Conservation (phyloP, 2,888 invertebrate species). For the Tipula lateralis region DNA sequence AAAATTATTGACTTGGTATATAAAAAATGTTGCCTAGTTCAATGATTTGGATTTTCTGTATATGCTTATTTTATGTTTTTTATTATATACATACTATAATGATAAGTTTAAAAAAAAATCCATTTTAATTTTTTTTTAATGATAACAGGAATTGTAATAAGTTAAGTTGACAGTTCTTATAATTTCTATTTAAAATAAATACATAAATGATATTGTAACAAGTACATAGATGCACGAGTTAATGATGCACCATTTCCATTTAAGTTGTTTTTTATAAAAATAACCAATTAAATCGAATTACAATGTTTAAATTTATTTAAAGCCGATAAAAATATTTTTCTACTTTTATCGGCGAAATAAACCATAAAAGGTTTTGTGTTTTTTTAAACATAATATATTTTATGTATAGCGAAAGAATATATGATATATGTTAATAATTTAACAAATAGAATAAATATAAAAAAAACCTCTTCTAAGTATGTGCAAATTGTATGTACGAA, state of each 20-base stretch:
- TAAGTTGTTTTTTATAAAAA: not conserved
- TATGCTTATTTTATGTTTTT: too few relatives aligned
- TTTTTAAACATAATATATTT: not conserved
- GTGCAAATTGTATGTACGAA: not conserved
- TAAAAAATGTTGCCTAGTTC: too few relatives aligned
- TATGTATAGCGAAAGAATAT: too few relatives aligned
- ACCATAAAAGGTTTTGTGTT: not conserved
- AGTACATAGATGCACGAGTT: not conserved
- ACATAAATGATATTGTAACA: not conserved
- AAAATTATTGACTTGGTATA: too few relatives aligned
- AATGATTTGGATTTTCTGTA: too few relatives aligned
- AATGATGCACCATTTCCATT: not conserved
- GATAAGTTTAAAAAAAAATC: too few relatives aligned
- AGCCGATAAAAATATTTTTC: not conserved
- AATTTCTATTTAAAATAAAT: not conserved
- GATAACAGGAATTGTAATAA: too few relatives aligned
- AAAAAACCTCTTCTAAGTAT: not conserved
- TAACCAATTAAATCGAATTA: not conserved
- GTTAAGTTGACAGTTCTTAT: too few relatives aligned
- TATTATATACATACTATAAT: too few relatives aligned
- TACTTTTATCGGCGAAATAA: not conserved
- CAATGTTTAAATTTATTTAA: not conserved
- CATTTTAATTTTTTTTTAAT: too few relatives aligned
- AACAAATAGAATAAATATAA: not conserved
- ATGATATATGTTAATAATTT: too few relatives aligned